These are phyloP conservation scores for Drosophila phalerata DNA, from an alignment of 2,888 invertebrate genomes.

Conservation along the genomic window DNA sequence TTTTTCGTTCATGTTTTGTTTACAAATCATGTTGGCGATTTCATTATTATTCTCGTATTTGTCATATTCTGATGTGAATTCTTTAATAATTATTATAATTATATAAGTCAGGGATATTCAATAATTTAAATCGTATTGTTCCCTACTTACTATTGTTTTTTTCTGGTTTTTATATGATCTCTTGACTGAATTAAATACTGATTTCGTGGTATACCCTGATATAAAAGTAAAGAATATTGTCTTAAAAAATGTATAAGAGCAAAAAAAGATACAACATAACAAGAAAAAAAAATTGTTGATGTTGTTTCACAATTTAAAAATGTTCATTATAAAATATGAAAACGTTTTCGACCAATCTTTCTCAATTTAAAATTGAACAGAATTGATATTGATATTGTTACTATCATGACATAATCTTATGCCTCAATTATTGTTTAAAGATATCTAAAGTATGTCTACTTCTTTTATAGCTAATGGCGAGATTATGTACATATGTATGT, in stretches of 20 bases:
- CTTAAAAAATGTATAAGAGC: too few species aligned
- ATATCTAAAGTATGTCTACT: conserved; percentile 15
- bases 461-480: conserved; percentile 19
- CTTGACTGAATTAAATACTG: not conserved
- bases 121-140: not conserved
- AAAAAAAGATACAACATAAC: too few species aligned
- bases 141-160: not conserved
- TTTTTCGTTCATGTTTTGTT: conserved; percentile 8
- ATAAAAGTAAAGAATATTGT: too few species aligned
- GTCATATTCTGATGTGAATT: conserved; percentile 1
- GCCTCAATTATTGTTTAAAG: not conserved
- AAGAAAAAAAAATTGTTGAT: too few species aligned
- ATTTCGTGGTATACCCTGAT: too few species aligned
- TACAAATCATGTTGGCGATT: conserved; percentile 13
- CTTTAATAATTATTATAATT: not conserved
- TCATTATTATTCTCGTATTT: conserved; percentile 7
- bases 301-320: not conserved
- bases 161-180: not conserved
- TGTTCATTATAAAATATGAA: not conserved
- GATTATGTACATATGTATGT: conserved; percentile 21
- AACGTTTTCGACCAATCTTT: not conserved
- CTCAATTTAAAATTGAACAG: not conserved
- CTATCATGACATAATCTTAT: not conserved
- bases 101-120: not conserved
- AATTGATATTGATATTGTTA: not conserved